Conservation (phyloP, 2,797 vertebrate genomes). For the Aratinga solstitialis region DNA sequence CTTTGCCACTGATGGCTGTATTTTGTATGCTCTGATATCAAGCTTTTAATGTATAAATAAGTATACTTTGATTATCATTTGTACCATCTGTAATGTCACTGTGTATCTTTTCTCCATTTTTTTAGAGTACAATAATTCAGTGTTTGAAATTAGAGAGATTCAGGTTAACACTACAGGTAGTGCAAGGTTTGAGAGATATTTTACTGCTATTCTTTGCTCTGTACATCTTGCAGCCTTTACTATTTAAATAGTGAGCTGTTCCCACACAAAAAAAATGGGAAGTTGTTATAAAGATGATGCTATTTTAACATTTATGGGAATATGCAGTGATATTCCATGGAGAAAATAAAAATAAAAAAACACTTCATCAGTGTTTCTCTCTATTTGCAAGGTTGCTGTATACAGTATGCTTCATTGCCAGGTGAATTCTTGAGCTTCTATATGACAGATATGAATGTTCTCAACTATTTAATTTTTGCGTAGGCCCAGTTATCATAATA, state of each 20-base stretch:
- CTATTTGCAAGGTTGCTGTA: background rate
- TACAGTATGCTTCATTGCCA: background rate
- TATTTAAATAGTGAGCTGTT: conserved; percentile 7
- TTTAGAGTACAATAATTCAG: background rate
- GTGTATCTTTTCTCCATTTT: background rate
- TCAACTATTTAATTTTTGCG: conserved; percentile 40
- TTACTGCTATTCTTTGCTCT: background rate
- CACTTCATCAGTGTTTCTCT: background rate
- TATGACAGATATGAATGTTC: conserved; percentile 34
- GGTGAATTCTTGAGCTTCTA: conserved; percentile 25
- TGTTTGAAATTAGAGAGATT: background rate
- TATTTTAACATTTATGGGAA: background rate
- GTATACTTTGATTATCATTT: background rate
- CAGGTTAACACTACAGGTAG: background rate
- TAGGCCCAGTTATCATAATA: background rate
- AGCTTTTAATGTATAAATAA: background rate
- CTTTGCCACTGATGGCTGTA: background rate
- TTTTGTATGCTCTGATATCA: background rate
- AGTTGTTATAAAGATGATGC: background rate
- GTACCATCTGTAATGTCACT: background rate
- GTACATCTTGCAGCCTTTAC: background rate
- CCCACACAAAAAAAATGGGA: background rate
- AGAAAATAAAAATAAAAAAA: conserved; percentile 10
- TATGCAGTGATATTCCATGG: background rate
- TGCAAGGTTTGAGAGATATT: conserved; percentile 9